Evolutionary conservation across 2,888 invertebrate genomes (phyloP).

Genomic region (Mythimna pallens): DNA sequence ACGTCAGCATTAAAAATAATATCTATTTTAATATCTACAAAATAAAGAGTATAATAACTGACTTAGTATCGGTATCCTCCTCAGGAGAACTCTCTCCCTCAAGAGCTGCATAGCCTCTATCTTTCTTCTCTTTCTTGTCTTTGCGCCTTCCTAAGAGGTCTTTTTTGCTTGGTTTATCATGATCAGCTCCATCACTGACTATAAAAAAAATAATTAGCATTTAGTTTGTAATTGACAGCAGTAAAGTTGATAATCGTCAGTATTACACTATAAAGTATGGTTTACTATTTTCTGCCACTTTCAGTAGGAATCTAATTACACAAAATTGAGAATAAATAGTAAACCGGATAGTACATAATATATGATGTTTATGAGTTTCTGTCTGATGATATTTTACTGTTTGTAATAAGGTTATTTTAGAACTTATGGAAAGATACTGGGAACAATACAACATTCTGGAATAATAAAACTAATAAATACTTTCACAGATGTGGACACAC

Average conservation of each 20-base stretch:
- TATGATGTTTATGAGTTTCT: background rate
- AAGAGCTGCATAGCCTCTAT: conserved; percentile 97
- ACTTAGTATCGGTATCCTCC: conserved; percentile 96
- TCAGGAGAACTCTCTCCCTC: conserved; percentile 98
- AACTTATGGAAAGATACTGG: background rate
- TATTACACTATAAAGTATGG: background rate
- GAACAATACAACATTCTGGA: background rate
- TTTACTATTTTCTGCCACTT: background rate
- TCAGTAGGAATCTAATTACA: too few relatives aligned
- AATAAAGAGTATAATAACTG: conserved; percentile 63
- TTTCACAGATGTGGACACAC: background rate
- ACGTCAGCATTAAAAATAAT: too few relatives aligned
- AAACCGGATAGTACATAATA: background rate
- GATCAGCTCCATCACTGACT: conserved; percentile 96
- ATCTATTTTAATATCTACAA: background rate
- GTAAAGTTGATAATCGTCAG: too few relatives aligned
- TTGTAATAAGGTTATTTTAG: background rate
- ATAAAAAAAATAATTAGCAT: conserved; percentile 1
- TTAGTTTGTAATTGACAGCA: too few relatives aligned
- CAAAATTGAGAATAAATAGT: background rate
- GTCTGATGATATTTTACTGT: background rate
- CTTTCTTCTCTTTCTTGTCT: conserved; percentile 96
- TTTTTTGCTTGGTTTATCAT: conserved; percentile 95
- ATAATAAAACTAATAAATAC: background rate
- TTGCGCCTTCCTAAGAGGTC: conserved; percentile 95